Percentiles rank a stretch among this genome's conserved stretches.
Evolutionary conservation across 2,888 invertebrate genomes (phyloP).

Genomic region (Ectemnius continuus): DNA sequence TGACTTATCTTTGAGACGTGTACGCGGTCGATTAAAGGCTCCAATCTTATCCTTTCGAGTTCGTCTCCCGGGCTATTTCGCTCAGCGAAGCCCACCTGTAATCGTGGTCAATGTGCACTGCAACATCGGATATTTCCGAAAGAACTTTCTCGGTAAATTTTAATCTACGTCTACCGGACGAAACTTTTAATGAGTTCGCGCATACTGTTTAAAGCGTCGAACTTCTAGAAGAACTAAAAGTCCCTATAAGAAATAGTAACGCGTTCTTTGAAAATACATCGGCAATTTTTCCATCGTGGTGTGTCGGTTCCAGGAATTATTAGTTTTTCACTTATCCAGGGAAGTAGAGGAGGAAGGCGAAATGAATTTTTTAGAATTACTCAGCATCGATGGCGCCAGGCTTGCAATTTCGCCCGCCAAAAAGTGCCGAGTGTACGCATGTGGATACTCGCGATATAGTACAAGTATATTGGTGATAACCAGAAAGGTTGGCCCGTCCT

Average conservation of each 20-base stretch:
- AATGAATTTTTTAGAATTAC: constrained; percentile 46
- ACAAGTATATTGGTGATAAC: constrained; percentile 52
- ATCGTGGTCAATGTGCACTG: constrained; percentile 24
- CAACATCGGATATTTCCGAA: constrained; percentile 27
- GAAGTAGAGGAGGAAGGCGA: not conserved
- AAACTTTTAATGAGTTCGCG: constrained; percentile 53
- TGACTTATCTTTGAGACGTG: not conserved
- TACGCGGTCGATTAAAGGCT: not conserved
- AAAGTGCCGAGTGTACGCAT: constrained; percentile 15
- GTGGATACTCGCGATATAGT: constrained; percentile 25
- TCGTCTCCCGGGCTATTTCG: not conserved
- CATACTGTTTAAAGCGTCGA: constrained; percentile 46
- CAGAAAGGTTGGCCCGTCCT: constrained; percentile 52
- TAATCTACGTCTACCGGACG: constrained; percentile 36
- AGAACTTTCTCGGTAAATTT: constrained; percentile 42
- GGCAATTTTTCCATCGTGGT: not conserved
- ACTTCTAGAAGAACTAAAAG: constrained; percentile 23
- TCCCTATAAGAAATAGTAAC: constrained; percentile 30
- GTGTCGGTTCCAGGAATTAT: too few species aligned
- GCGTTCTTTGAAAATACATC: constrained; percentile 21
- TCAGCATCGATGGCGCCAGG: constrained; percentile 39
- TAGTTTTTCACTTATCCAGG: too few species aligned
- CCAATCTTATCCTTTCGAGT: not conserved
- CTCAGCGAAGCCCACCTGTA: not conserved
- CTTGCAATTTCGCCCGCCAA: constrained; percentile 16